Conservation (phyloP, 2,797 vertebrate genomes). For the Ctenopoma multispine region DNA sequence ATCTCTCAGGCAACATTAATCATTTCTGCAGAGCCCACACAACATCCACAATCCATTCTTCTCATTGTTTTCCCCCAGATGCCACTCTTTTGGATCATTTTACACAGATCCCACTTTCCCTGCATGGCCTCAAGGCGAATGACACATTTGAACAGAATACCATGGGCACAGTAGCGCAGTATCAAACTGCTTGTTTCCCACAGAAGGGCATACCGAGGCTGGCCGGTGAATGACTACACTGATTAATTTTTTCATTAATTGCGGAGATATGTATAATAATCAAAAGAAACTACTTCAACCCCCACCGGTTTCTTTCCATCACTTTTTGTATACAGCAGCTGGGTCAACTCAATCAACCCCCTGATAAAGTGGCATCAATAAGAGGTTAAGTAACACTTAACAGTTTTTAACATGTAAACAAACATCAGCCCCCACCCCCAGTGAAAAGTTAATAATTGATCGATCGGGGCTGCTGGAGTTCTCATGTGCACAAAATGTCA, state of each 20-base stretch:
- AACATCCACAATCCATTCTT: constrained; percentile 53
- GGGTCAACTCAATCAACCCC: constrained; percentile 7
- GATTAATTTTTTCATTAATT: background rate
- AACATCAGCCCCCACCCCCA: background rate
- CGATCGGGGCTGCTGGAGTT: constrained; percentile 38
- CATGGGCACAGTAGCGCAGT: constrained; percentile 36
- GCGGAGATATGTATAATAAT: constrained; percentile 6
- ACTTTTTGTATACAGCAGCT: constrained; percentile 2
- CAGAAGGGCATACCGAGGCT: constrained; percentile 18
- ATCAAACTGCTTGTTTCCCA: constrained; percentile 41
- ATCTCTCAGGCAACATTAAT: constrained; percentile 58
- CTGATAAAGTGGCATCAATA: constrained; percentile 8
- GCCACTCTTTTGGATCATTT: constrained; percentile 50
- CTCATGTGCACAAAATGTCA: constrained; percentile 51
- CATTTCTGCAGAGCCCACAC: constrained; percentile 60
- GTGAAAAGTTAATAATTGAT: constrained; percentile 42
- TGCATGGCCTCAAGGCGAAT: constrained; percentile 53
- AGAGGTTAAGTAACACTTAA: background rate
- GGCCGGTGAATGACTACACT: constrained; percentile 11
- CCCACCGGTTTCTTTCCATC: background rate
- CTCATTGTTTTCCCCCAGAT: constrained; percentile 45
- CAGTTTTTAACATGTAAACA: constrained; percentile 10
- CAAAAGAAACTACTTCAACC: constrained; percentile 9
- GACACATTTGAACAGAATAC: constrained; percentile 57
- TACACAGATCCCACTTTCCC: constrained; percentile 64